phyloP scores from a whole-genome alignment of 2,797 vertebrate genomes.

The Caiman crocodilus region DNA sequence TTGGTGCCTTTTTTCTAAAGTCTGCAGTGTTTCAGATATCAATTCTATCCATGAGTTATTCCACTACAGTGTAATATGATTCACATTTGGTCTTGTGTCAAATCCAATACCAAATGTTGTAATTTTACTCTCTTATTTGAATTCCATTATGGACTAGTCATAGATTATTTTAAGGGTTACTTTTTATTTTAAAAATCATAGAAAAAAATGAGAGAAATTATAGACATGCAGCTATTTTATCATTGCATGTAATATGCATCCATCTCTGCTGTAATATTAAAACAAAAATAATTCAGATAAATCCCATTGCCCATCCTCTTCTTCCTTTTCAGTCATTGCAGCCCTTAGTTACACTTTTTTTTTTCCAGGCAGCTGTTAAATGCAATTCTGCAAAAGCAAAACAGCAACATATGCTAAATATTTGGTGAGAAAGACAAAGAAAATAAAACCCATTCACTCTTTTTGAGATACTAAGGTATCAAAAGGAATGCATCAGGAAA shows the following conservation, averaged over 20 bases:
- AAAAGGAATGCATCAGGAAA: neutral
- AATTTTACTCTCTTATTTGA: neutral
- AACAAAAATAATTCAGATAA: neutral
- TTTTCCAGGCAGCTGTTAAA: constrained; percentile 4
- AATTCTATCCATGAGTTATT: too few species aligned
- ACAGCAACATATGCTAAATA: constrained; percentile 8
- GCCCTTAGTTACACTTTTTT: constrained; percentile 8
- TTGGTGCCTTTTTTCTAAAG: too few species aligned
- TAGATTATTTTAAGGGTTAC: neutral
- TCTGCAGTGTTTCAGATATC: too few species aligned
- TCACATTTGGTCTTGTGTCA: neutral
- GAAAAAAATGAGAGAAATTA: neutral
- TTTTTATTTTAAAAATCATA: neutral
- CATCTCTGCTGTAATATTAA: neutral
- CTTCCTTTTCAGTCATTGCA: neutral
- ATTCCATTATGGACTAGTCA: neutral
- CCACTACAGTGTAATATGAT: neutral
- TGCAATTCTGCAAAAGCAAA: neutral
- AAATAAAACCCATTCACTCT: neutral
- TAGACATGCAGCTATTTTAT: constrained; percentile 19
- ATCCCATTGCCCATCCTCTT: neutral
- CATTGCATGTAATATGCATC: constrained; percentile 20
- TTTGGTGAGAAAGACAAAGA: neutral
- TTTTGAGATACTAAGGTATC: neutral
- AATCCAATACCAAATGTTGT: neutral